Percentiles rank a stretch among this genome's conserved stretches.
Conservation (phyloP, 2,888 invertebrate species). For the Nowickia ferox region DNA sequence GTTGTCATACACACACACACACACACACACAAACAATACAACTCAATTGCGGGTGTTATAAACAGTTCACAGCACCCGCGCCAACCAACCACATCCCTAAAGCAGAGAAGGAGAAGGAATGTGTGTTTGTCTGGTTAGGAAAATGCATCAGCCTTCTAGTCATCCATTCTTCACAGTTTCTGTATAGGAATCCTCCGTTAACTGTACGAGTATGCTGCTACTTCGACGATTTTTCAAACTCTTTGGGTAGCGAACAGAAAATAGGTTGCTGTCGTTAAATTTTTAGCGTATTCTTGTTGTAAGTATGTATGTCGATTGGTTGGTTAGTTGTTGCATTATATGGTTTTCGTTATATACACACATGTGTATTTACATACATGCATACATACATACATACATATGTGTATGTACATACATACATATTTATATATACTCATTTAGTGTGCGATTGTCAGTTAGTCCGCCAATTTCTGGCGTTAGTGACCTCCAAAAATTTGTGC, state of each 20-base stretch:
- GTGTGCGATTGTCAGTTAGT: slow-evolving; percentile 25
- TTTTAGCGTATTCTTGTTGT: slow-evolving; percentile 69
- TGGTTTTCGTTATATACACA: not conserved
- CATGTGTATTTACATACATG: not conserved
- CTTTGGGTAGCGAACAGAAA: slow-evolving; percentile 49
- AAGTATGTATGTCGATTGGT: slow-evolving; percentile 17
- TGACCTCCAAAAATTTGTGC: slow-evolving; percentile 69
- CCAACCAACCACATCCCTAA: not conserved
- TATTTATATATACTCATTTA: not conserved
- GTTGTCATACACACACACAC: not conserved
- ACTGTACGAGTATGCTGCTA: slow-evolving; percentile 59
- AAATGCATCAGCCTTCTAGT: slow-evolving; percentile 57
- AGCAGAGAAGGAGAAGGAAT: not conserved
- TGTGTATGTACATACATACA: too few species aligned
- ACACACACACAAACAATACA: slow-evolving; percentile 12
- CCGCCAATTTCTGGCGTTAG: slow-evolving; percentile 70
- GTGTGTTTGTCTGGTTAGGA: slow-evolving; percentile 35
- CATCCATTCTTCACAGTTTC: slow-evolving; percentile 43
- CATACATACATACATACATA: not conserved
- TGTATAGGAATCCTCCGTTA: slow-evolving; percentile 64
- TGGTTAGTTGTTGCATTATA: slow-evolving; percentile 21
- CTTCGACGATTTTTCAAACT: slow-evolving; percentile 66
- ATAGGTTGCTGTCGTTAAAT: slow-evolving; percentile 69
- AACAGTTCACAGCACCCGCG: not conserved
- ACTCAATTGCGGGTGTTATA: slow-evolving; percentile 31